Conservation (phyloP, 2,113 vertebrate species). For the Garra rufa region DNA sequence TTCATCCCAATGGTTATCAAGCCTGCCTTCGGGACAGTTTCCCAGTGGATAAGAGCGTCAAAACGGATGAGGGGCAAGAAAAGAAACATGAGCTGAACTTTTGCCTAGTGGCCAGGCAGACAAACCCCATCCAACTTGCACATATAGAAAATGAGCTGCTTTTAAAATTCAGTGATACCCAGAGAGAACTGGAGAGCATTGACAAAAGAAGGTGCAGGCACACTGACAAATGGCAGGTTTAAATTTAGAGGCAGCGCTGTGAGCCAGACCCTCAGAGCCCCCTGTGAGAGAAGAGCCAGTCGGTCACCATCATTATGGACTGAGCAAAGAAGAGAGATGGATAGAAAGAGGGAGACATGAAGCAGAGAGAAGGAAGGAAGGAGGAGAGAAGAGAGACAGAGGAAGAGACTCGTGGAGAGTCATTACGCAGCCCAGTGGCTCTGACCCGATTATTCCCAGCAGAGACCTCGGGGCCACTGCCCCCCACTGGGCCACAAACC, state of each 20-base stretch:
- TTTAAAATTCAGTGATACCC: slow-evolving; percentile 24
- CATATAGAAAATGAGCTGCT: not conserved
- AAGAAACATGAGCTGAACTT: slow-evolving; percentile 19
- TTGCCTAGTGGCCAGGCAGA: slow-evolving; percentile 7
- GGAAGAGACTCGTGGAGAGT: slow-evolving; percentile 71
- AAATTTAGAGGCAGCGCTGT: slow-evolving; percentile 54
- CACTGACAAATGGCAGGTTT: slow-evolving; percentile 49
- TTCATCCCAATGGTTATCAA: not conserved
- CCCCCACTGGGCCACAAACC: slow-evolving; percentile 76
- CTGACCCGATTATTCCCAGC: slow-evolving; percentile 86
- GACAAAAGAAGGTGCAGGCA: not conserved
- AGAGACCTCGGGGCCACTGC: slow-evolving; percentile 75
- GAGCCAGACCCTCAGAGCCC: slow-evolving; percentile 33
- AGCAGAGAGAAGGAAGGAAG: not conserved
- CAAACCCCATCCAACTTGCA: not conserved
- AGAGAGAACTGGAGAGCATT: not conserved
- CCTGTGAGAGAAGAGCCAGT: slow-evolving; percentile 26
- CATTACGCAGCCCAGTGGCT: slow-evolving; percentile 92
- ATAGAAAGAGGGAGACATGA: not conserved
- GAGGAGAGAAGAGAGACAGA: slow-evolving; percentile 45
- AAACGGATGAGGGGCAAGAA: not conserved
- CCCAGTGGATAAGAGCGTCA: not conserved
- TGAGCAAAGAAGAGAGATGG: slow-evolving; percentile 15
- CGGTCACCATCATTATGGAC: slow-evolving; percentile 33
- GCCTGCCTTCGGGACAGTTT: slow-evolving; percentile 3